phyloP scores from a whole-genome alignment of 1,140 invertebrate species.

The Tenebrio molitor region DNA sequence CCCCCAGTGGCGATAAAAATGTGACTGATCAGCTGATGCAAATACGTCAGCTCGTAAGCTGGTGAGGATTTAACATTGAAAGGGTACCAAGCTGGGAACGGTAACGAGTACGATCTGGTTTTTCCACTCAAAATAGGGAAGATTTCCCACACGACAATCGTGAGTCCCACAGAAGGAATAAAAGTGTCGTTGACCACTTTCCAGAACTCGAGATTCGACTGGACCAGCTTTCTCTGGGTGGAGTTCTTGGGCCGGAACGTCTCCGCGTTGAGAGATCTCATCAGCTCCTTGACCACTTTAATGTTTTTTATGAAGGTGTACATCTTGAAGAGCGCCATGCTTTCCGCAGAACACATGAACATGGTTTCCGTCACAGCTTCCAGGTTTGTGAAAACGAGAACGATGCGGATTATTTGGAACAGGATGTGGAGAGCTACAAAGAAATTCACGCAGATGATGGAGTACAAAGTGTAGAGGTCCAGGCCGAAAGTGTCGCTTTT shows the following conservation, averaged over 20 bases:
- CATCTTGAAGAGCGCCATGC: not conserved
- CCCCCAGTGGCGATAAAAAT: not conserved
- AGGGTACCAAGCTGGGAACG: constrained; percentile 3
- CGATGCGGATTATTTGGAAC: not conserved
- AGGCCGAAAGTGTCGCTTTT: not conserved
- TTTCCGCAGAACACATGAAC: not conserved
- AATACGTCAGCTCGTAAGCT: not conserved
- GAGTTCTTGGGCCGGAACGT: not conserved
- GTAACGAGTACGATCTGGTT: not conserved
- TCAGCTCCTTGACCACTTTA: not conserved
- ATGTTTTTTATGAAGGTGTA: not conserved
- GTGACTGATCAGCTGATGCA: not conserved
- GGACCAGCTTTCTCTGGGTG: not conserved
- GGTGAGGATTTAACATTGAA: not conserved
- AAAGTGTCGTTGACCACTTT: not conserved
- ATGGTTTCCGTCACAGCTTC: not conserved
- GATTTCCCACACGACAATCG: not conserved
- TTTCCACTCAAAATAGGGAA: not conserved
- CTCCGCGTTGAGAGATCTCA: not conserved
- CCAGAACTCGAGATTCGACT: not conserved
- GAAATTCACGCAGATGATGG: not conserved
- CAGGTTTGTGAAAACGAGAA: not conserved
- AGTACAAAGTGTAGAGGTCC: not conserved
- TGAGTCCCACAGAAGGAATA: not conserved
- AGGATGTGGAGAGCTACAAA: not conserved